Evolutionary conservation across 2,888 invertebrate species (phyloP).

Genomic region (Himalopsyche anomala): DNA sequence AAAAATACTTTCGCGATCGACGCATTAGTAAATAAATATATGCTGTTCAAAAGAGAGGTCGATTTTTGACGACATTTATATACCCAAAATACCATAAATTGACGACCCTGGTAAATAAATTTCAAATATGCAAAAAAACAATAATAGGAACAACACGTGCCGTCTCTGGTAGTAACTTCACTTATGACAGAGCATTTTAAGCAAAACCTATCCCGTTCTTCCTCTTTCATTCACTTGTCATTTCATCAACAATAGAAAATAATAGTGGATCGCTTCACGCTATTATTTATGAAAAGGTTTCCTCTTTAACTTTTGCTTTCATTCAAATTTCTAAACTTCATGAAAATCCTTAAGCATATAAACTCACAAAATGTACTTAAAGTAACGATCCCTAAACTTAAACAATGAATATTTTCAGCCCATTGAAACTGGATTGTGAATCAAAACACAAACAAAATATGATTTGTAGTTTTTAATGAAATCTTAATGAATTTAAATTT

Average conservation of each 20-base stretch:
- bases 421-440: not conserved
- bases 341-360: not conserved
- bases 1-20: too few species aligned
- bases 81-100: too few species aligned
- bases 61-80: too few species aligned
- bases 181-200: slow-evolving; percentile 9
- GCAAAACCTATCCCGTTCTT: not conserved
- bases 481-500: too few species aligned
- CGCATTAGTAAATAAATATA: too few species aligned
- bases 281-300: slow-evolving; percentile 11
- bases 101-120: not conserved
- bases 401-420: slow-evolving; percentile 14
- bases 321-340: not conserved
- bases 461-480: not conserved
- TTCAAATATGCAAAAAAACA: not conserved
- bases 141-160: not conserved
- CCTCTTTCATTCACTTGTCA: slow-evolving; percentile 17
- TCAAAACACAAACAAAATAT: not conserved
- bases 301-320: slow-evolving; percentile 18
- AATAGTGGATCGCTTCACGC: slow-evolving; percentile 11
- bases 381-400: not conserved
- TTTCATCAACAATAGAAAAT: slow-evolving; percentile 27
- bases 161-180: not conserved
- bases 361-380: not conserved
- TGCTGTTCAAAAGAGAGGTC: too few species aligned